phyloP scores from a whole-genome alignment of 2,888 invertebrate genomes.

The Orthonevra nobilis region DNA sequence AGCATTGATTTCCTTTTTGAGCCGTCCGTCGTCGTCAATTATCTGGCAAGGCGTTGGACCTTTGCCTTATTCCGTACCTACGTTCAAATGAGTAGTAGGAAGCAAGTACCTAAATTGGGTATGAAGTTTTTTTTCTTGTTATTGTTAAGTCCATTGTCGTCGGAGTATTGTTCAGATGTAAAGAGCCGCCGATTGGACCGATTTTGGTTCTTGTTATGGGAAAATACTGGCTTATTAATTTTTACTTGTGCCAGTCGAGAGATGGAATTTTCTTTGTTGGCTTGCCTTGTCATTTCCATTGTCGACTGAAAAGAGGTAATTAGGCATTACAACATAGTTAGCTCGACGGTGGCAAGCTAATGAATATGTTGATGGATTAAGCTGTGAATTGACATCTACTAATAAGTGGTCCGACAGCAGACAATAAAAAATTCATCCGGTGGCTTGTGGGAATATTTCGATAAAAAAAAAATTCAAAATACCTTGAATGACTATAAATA shows the following conservation, averaged over 20 bases:
- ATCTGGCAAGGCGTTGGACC: constrained; percentile 4
- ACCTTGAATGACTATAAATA: too few species aligned
- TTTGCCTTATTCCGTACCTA: too few species aligned
- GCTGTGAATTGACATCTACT: constrained; percentile 9
- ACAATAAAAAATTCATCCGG: too few species aligned
- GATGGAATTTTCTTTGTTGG: constrained; percentile 36
- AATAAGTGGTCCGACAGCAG: background rate
- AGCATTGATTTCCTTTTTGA: background rate
- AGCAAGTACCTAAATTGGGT: constrained; percentile 62
- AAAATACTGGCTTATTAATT: constrained; percentile 55
- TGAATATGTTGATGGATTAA: constrained; percentile 46
- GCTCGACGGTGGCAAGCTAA: background rate
- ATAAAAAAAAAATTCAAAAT: too few species aligned
- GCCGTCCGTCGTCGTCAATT: too few species aligned
- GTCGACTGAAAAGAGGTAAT: constrained; percentile 48
- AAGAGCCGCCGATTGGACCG: constrained; percentile 45
- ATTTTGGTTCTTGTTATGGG: constrained; percentile 48
- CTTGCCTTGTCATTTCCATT: constrained; percentile 55
- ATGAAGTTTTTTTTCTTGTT: constrained; percentile 53
- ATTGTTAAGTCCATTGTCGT: constrained; percentile 52
- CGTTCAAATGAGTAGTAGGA: constrained; percentile 27
- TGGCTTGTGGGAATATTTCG: too few species aligned
- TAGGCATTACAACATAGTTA: constrained; percentile 54
- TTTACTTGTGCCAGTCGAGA: constrained; percentile 29
- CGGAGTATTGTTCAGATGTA: constrained; percentile 30